These are phyloP conservation scores for Craterocephalus amniculus DNA, from an alignment of 2,797 vertebrate species.

Conservation along the genomic window DNA sequence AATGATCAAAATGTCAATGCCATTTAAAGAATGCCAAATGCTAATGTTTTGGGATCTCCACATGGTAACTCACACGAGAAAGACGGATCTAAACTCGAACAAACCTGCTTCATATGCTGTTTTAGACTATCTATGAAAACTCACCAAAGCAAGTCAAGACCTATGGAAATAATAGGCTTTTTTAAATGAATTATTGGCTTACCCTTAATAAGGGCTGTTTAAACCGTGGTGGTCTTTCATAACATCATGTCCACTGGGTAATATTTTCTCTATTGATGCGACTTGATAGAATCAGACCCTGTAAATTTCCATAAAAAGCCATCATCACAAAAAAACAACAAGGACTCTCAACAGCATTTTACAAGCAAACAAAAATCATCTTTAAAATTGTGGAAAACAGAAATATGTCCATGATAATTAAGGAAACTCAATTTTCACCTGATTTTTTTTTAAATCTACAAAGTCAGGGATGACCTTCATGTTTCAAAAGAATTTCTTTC, in stretches of 20 bases:
- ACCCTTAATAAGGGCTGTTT: slow-evolving; percentile 14
- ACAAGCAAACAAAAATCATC: no score
- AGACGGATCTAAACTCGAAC: slow-evolving; percentile 42
- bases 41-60: slow-evolving; percentile 41
- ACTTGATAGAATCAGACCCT: slow-evolving; percentile 13
- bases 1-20: slow-evolving; percentile 57
- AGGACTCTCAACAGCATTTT: background rate
- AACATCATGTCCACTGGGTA: background rate
- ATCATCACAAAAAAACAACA: slow-evolving; percentile 17
- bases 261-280: slow-evolving; percentile 25
- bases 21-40: slow-evolving; percentile 26
- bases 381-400: background rate
- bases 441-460: background rate
- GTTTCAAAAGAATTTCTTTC: background rate
- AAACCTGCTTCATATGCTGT: slow-evolving; percentile 34
- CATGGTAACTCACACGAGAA: slow-evolving; percentile 7
- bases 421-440: background rate
- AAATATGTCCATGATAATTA: background rate
- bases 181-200: slow-evolving; percentile 7
- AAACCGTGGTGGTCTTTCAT: slow-evolving; percentile 2
- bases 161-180: slow-evolving; percentile 2
- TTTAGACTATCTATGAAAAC: slow-evolving; percentile 39
- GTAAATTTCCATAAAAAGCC: slow-evolving; percentile 24
- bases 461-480: slow-evolving; percentile 3
- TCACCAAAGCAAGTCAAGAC: slow-evolving; percentile 31